Base-by-base conservation (phyloP, 2,113 vertebrate genomes). In the Chloroceryle aenea region DNA sequence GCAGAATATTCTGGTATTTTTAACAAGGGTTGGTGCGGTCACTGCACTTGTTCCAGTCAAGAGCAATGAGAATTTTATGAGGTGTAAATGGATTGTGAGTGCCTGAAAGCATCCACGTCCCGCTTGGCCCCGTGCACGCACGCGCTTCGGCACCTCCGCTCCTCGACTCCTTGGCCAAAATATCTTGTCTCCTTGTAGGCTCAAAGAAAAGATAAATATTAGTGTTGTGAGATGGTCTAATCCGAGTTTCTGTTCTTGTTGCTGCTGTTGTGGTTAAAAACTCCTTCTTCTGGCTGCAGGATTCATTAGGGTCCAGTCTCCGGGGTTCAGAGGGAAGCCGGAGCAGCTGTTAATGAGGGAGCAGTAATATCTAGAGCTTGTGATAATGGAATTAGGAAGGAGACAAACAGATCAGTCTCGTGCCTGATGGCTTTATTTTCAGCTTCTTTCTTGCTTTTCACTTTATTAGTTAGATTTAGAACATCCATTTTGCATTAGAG, bases 21-120 rank as follows among this genome's bases (percentile, higher is more conserved):
- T 77, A 82, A 74, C 36, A 12, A 10, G 84, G 48, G 34, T 47
- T 69, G 34, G 45, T 90, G 53, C 12, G 12, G 81, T 94, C 92
- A 93, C 72, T 88, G 93, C 69, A 3, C 92, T 96, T 64, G 85
- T 88, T 91, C 58, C 56, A 47, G 64, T 89, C 71, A 26, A 87
- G 91, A 84, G 88, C 59, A 85, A 88, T 94, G 93, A 95, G 95
- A 88, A 88, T 95, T 96, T 96, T 87, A 93, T 93, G 93, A 97
- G 87, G 92, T 93, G 92, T 82, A 93, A 97, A 95, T 96, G 94
- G 85, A 81, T 94, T 62, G 74, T 29, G 87, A 89, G 89, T 36
- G 90, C 74, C 78, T 83, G 85, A 62, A 77, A 92, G 59, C 81
- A 43, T 82, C 62, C 14, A 2, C 14, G 61, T 78, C 69, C 83